Conservation (phyloP, 35 echinoderm and acorn worm genomes). For the Ptychodera flava region DNA sequence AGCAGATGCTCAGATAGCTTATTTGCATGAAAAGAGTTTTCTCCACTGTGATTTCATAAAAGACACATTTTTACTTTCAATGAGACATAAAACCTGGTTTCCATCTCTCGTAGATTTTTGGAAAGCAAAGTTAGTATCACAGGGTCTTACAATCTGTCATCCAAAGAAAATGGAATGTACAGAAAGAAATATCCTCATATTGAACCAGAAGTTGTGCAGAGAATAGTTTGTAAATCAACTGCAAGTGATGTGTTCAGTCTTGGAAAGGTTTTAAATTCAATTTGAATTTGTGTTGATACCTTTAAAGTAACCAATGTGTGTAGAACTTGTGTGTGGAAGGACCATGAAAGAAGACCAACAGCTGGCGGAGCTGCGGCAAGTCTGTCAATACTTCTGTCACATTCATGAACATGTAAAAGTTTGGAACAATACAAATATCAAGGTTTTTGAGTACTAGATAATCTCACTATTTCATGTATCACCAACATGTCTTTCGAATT, state of each 20-base stretch:
- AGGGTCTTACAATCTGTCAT: background rate
- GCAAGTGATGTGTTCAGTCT: background rate
- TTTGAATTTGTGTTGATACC: background rate
- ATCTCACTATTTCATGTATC: too few relatives aligned
- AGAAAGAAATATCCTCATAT: background rate
- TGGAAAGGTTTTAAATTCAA: background rate
- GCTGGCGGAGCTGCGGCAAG: background rate
- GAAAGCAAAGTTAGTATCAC: background rate
- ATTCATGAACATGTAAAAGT: too few relatives aligned
- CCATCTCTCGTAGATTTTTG: background rate
- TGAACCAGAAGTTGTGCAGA: background rate
- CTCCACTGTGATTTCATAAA: background rate
- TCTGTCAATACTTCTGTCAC: background rate
- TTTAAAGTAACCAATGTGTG: background rate
- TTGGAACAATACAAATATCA: too few relatives aligned
- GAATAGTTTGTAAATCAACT: background rate
- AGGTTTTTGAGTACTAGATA: too few relatives aligned
- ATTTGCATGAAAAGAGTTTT: background rate
- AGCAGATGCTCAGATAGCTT: background rate
- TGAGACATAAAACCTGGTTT: background rate
- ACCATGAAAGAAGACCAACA: background rate
- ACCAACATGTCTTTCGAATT: too few relatives aligned
- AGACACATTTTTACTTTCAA: background rate
- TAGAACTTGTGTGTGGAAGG: background rate
- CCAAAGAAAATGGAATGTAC: background rate